phyloP scores from a whole-genome alignment of 2,113 vertebrate species.

The Illadopsis cleaveri region DNA sequence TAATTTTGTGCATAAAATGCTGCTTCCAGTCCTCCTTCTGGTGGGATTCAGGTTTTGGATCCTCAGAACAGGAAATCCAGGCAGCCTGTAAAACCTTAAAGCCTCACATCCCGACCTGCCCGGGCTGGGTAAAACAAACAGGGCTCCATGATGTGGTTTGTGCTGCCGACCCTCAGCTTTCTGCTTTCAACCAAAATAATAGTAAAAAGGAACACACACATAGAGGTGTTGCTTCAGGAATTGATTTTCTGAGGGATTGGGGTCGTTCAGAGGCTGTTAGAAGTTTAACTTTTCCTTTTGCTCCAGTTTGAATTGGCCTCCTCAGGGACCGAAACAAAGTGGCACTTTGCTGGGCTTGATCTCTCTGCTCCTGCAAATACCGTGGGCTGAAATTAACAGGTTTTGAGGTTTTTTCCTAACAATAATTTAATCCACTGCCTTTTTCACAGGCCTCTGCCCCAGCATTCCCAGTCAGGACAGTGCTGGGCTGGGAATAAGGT shows the following conservation, averaged over 20 bases:
- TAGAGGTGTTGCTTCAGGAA: constrained; percentile 44
- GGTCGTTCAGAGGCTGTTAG: constrained; percentile 9
- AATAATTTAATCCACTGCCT: not conserved
- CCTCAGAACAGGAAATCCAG: constrained; percentile 16
- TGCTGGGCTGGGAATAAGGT: not conserved
- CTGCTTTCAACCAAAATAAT: constrained; percentile 26
- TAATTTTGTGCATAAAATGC: not conserved
- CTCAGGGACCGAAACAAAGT: not conserved
- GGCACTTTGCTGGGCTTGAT: constrained; percentile 12
- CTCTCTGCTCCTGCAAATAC: not conserved
- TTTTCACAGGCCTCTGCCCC: not conserved
- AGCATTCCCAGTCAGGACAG: not conserved
- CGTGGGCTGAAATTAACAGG: not conserved
- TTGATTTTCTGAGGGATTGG: not conserved
- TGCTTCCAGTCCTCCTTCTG: not conserved
- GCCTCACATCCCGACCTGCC: not conserved
- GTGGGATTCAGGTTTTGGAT: not conserved
- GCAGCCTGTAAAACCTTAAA: constrained; percentile 30
- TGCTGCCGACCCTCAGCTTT: constrained; percentile 30
- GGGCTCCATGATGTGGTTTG: not conserved
- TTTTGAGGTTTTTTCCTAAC: not conserved
- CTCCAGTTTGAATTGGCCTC: constrained; percentile 30
- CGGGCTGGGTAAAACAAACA: constrained; percentile 24
- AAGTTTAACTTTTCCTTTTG: constrained; percentile 30
- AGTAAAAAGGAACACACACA: constrained; percentile 41